A percentile compares a stretch with the other conserved stretches of the same genome.
These are phyloP conservation scores for Microhierax caerulescens DNA, from an alignment of 2,797 vertebrate genomes.

Conservation along the genomic window DNA sequence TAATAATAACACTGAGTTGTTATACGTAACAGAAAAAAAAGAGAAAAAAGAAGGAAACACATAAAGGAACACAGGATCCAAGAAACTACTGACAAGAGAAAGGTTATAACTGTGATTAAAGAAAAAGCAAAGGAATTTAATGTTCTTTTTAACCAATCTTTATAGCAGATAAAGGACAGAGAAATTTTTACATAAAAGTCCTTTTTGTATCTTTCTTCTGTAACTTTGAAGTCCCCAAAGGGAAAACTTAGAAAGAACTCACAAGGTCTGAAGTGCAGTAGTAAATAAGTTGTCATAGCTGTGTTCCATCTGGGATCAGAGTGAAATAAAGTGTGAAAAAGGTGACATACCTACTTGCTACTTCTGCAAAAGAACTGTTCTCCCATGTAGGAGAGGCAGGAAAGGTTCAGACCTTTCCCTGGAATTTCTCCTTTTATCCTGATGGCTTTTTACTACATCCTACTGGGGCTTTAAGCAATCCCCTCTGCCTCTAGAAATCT, in stretches of 20 bases:
- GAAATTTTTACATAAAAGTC: background rate
- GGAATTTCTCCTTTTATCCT: background rate
- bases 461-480: background rate
- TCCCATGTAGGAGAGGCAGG: background rate
- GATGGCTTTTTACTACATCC: background rate
- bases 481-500: background rate
- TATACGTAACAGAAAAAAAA: background rate
- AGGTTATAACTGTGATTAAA: background rate
- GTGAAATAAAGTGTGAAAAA: background rate
- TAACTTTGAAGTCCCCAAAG: background rate
- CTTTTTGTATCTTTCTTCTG: background rate
- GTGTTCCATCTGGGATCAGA: background rate
- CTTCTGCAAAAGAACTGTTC: background rate
- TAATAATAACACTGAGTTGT: background rate
- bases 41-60: accelerated
- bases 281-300: background rate
- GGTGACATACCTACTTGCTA: background rate
- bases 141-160: background rate
- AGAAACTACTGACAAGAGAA: background rate
- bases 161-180: background rate
- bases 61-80: background rate
- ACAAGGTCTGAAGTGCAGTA: background rate
- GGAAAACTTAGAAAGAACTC: background rate
- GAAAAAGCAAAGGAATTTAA: background rate
- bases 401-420: background rate